phyloP scores from a whole-genome alignment of 2,888 invertebrate genomes.

The Cancer borealis region DNA sequence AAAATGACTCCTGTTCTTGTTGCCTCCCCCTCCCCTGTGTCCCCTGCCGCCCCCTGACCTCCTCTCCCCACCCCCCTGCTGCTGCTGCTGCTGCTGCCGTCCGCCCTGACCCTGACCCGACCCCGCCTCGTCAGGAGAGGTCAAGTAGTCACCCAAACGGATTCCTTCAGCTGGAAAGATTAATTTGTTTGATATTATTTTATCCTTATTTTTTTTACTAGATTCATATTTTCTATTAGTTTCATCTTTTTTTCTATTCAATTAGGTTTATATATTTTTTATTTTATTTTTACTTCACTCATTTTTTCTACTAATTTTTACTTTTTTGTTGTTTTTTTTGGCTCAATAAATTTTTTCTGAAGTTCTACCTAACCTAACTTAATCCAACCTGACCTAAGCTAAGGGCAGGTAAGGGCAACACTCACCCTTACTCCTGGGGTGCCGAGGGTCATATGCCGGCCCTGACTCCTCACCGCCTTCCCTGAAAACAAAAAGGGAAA shows the following conservation, averaged over 20 bases:
- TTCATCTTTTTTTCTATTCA: neutral
- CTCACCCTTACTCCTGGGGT: slow-evolving; percentile 61
- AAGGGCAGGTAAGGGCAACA: neutral
- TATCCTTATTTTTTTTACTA: neutral
- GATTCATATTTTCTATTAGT: neutral
- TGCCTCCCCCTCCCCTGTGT: neutral
- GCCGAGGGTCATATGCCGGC: slow-evolving; percentile 60
- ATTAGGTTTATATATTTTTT: too few relatives aligned
- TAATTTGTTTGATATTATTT: neutral
- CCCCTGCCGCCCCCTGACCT: neutral
- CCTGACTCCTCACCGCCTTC: slow-evolving; percentile 5
- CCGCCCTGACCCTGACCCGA: neutral
- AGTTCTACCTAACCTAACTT: too few relatives aligned
- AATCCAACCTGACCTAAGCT: too few relatives aligned
- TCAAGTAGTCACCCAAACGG: neutral
- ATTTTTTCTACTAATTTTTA: too few relatives aligned
- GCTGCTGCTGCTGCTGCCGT: neutral
- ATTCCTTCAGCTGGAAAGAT: neutral
- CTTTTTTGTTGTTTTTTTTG: neutral
- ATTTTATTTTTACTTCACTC: too few relatives aligned
- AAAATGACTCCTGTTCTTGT: neutral
- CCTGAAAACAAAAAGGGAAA: neutral
- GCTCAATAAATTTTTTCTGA: too few relatives aligned
- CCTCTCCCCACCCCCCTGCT: neutral
- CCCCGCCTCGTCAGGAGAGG: neutral